These are phyloP conservation scores for Bunonema sp. DNA, from an alignment of 2,888 invertebrate species.

Conservation along the genomic window DNA sequence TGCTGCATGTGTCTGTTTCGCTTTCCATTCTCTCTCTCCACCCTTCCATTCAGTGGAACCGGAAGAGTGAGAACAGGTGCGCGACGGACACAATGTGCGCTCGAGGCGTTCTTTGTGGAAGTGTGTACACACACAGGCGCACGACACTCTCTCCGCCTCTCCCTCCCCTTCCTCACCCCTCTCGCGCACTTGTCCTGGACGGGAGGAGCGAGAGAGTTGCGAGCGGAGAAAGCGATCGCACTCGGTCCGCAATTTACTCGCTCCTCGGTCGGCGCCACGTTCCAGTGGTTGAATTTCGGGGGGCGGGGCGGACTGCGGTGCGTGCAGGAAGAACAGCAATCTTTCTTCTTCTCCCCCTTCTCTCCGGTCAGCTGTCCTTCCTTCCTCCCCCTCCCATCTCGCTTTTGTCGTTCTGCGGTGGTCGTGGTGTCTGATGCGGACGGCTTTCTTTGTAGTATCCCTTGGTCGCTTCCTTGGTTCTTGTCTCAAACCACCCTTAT, in stretches of 20 bases:
- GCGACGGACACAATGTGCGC: too few species aligned
- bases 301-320: background rate
- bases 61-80: too few species aligned
- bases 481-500: too few species aligned
- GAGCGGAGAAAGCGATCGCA: too few species aligned
- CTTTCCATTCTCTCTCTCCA: background rate
- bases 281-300: background rate
- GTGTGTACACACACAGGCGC: background rate
- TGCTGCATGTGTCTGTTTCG: background rate
- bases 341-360: background rate
- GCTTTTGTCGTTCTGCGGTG: too few species aligned
- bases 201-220: too few species aligned
- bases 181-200: background rate
- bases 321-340: background rate
- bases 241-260: too few species aligned
- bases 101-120: too few species aligned
- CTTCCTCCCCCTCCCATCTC: too few species aligned
- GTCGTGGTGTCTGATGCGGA: background rate
- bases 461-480: background rate
- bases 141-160: background rate
- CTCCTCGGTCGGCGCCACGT: background rate
- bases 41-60: too few species aligned
- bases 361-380: too few species aligned
- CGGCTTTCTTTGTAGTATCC: background rate
- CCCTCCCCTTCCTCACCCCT: background rate